Conservation (phyloP, 2,888 invertebrate species). For the Sminthurides aquaticus region DNA sequence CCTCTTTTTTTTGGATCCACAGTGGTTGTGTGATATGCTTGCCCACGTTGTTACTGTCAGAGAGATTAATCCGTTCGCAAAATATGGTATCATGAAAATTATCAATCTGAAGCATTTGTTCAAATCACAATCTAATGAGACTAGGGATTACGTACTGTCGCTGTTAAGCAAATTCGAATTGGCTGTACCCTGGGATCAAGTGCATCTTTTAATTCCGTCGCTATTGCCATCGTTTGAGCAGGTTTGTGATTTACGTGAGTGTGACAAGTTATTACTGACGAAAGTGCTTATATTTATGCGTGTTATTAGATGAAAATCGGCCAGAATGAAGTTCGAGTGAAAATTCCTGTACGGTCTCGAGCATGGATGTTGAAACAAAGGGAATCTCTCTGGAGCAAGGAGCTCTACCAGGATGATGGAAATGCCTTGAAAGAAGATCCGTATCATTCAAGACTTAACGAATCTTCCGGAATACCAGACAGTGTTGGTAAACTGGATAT, state of each 20-base stretch:
- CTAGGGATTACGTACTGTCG: conserved; percentile 75
- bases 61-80: conserved; percentile 91
- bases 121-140: conserved; percentile 61
- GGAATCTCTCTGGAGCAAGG: neutral
- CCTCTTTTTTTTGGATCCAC: conserved; percentile 92
- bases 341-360: conserved; percentile 59
- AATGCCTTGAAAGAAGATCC: neutral
- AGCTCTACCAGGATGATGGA: neutral
- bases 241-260: conserved; percentile 46
- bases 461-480: neutral
- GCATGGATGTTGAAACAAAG: conserved; percentile 55
- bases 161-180: conserved; percentile 94
- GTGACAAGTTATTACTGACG: no score
- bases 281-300: neutral
- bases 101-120: conserved; percentile 88
- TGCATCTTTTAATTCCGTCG: conserved; percentile 84
- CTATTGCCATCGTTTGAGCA: conserved; percentile 72
- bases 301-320: conserved; percentile 39
- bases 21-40: conserved; percentile 96
- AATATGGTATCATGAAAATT: conserved; percentile 85
- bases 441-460: neutral
- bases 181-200: conserved; percentile 89
- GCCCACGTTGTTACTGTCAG: conserved; percentile 89
- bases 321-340: conserved; percentile 41
- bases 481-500: neutral